phyloP scores from a whole-genome alignment of 1,140 invertebrate genomes.

The Ceratina japonica region DNA sequence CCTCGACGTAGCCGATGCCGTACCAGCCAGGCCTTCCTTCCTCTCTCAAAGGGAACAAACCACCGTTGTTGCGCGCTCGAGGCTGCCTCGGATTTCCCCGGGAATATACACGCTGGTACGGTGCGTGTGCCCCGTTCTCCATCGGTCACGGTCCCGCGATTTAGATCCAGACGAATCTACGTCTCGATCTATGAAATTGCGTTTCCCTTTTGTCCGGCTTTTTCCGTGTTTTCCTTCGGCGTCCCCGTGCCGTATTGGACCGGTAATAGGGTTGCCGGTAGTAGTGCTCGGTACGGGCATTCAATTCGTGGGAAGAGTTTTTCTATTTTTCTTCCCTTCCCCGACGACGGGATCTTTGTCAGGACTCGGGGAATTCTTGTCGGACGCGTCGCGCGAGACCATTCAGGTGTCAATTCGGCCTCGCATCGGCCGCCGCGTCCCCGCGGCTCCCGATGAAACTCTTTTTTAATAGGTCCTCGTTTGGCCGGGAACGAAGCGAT shows the following conservation, averaged over 20 bases:
- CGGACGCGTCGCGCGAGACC: not conserved
- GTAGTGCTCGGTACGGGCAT: not conserved
- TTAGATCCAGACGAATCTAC: slow-evolving; percentile 16
- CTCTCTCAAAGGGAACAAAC: slow-evolving; percentile 1
- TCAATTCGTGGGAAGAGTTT: slow-evolving; percentile 37
- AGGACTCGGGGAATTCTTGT: not conserved
- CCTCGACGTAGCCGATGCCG: not conserved
- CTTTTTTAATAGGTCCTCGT: not conserved
- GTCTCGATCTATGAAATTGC: slow-evolving; percentile 14
- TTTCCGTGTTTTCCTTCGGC: not conserved
- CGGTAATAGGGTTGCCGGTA: slow-evolving; percentile 5
- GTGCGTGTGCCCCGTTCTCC: not conserved
- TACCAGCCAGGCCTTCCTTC: not conserved
- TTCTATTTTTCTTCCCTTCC: slow-evolving; percentile 13
- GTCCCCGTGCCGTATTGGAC: not conserved
- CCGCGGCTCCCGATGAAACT: no score
- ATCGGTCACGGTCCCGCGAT: slow-evolving; percentile 4
- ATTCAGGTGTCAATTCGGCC: not conserved
- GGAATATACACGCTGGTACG: not conserved
- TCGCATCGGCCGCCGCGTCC: not conserved
- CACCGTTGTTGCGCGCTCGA: not conserved
- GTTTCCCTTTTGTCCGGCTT: slow-evolving; percentile 20
- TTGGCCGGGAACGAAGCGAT: not conserved
- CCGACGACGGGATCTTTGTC: not conserved
- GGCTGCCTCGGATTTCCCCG: not conserved